Evolutionary conservation across 2,888 invertebrate species (phyloP), one percentile per base, ranked within the genome.

Genomic region (Hydropsyche betteni): DNA sequence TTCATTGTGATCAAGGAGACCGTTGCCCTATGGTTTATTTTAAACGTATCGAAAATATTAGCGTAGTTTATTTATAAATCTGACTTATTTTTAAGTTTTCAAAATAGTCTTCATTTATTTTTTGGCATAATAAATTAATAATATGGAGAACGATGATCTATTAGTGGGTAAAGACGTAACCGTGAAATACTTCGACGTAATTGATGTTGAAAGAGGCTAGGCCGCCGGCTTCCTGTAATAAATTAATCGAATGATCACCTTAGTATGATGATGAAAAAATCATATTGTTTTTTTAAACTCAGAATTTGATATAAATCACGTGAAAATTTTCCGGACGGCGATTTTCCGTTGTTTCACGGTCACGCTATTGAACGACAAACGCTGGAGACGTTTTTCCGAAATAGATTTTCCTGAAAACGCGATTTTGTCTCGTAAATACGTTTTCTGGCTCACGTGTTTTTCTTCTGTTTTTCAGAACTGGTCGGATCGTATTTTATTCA

Each of bases 91-190:
- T 16, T 58, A 58, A 58, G 16, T 16, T 58, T 58, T 58, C 58
- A 58, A 58, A 58, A 58, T 58, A 58, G 16, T 24, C 53, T n/a
- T 5, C 12, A 8, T 53, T 14, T n/a, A 53, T 58, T 16, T 16
- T 58, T 58, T 14, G 16, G 58, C 58, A 24, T 24, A 24, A 58
- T 44, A 58, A 58, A 58, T 24, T 58, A 58, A 24, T 53, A 24
- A 16, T 24, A 58, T 58, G 14, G 58, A 58, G 58, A 58, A 58
- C 24, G 58, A 58, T 58, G 58, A 58, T 58, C 58, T 58, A 58
- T 58, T 58, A 16, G 58, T 24, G 8, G 58, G 44, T 4, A 44
- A 44, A 44, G 44, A 44, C 44, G 44, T 44, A 58, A 24, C 58
- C 24, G 58, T 58, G 58, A 58, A 58, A 58, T 4, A 58, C 16